Evolutionary conservation across 2,113 vertebrate species (phyloP).

Genomic region (Tursiops truncatus): DNA sequence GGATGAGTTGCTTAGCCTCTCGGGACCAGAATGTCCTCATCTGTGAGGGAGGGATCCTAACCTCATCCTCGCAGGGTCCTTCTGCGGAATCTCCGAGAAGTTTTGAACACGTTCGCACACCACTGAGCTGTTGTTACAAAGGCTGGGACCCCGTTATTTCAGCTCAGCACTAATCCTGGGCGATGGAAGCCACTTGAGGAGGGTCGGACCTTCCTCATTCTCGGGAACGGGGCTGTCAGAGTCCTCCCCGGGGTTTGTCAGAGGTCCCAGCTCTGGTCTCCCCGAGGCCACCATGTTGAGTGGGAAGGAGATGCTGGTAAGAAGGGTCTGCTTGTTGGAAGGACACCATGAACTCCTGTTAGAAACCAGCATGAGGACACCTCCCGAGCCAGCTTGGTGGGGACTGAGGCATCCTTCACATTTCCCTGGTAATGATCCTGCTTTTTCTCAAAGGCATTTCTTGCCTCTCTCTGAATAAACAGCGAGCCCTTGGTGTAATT

Average conservation of each 20-base stretch:
- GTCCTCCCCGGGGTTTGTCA: too few species aligned
- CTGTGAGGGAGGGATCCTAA: too few species aligned
- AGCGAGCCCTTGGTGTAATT: background rate
- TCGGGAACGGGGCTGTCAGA: background rate
- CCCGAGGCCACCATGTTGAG: background rate
- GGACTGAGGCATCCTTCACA: background rate
- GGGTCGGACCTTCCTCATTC: background rate
- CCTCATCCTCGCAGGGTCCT: background rate
- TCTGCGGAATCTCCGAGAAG: background rate
- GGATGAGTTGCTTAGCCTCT: background rate
- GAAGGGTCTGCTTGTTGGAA: background rate
- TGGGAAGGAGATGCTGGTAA: background rate
- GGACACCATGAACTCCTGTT: background rate
- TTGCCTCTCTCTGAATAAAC: background rate
- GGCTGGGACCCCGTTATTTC: background rate
- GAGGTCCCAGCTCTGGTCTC: background rate
- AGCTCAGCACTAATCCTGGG: background rate
- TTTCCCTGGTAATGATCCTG: background rate
- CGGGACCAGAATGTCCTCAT: background rate
- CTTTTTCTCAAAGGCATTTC: background rate
- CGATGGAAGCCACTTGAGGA: too few species aligned
- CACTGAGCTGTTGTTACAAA: background rate
- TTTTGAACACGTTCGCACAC: background rate
- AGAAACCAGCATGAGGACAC: background rate
- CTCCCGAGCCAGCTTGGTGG: background rate